phyloP scores from a whole-genome alignment of 2,113 vertebrate genomes.

The Xenopus borealis region DNA sequence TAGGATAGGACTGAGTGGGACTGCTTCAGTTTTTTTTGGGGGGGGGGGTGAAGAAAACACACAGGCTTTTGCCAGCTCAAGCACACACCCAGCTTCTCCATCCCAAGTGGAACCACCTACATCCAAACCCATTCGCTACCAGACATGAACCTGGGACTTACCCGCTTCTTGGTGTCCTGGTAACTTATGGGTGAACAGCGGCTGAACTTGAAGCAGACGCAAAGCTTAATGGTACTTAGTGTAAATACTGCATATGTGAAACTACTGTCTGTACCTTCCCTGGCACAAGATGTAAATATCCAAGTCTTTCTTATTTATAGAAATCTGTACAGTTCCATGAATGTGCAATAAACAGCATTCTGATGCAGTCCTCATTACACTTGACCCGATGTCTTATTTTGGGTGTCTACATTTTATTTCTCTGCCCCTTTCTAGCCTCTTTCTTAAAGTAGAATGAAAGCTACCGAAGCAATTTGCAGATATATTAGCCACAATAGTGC shows the following conservation, averaged over 20 bases:
- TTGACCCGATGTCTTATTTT: too few relatives aligned
- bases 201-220: slow-evolving; percentile 1
- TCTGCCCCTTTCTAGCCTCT: too few relatives aligned
- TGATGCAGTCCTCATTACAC: slow-evolving; percentile 9
- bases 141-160: neutral
- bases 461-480: too few relatives aligned
- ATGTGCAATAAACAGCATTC: slow-evolving; percentile 41
- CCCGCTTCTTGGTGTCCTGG: neutral
- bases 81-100: neutral
- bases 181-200: neutral
- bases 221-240: slow-evolving; percentile 11
- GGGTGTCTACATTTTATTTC: too few relatives aligned
- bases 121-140: neutral
- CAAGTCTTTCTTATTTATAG: slow-evolving; percentile 45
- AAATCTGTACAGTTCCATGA: slow-evolving; percentile 44
- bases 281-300: slow-evolving; percentile 39
- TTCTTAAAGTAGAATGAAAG: too few relatives aligned
- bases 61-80: neutral
- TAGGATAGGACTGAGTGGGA: slow-evolving; percentile 5
- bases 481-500: too few relatives aligned
- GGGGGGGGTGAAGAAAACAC: neutral
- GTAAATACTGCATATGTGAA: slow-evolving; percentile 30
- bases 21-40: neutral
- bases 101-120: neutral
- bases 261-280: slow-evolving; percentile 2